Evolutionary conservation across 2,797 vertebrate genomes (phyloP).

Genomic region (Acanthurus lineatus): DNA sequence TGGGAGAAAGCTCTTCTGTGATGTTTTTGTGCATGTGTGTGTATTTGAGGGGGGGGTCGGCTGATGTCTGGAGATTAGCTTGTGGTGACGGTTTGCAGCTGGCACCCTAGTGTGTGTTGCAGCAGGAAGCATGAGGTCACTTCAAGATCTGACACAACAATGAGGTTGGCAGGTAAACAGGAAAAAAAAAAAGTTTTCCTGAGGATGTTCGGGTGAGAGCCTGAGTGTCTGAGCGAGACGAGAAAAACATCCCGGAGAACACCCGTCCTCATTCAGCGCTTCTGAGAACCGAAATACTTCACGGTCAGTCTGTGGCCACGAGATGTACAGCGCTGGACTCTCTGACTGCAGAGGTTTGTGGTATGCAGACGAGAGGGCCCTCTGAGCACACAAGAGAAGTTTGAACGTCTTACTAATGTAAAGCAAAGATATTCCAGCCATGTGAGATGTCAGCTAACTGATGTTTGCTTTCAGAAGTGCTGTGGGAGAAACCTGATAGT

Average conservation of each 20-base stretch:
- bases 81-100: slow-evolving; percentile 11
- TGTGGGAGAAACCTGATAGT: background rate
- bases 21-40: background rate
- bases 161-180: slow-evolving; percentile 51
- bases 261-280: slow-evolving; percentile 67
- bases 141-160: slow-evolving; percentile 39
- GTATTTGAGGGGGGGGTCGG: background rate
- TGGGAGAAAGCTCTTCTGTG: background rate
- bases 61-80: slow-evolving; percentile 6
- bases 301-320: slow-evolving; percentile 21
- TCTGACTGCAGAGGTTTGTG: slow-evolving; percentile 20
- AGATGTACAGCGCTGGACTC: slow-evolving; percentile 24
- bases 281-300: slow-evolving; percentile 70
- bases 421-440: slow-evolving; percentile 61
- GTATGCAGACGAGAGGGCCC: slow-evolving; percentile 44
- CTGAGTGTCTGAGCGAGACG: slow-evolving; percentile 33
- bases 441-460: slow-evolving; percentile 39
- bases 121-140: slow-evolving; percentile 26
- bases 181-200: slow-evolving; percentile 59
- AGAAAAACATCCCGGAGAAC: slow-evolving; percentile 55
- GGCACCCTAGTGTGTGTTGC: background rate
- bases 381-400: slow-evolving; percentile 55
- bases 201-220: slow-evolving; percentile 27
- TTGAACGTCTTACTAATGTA: slow-evolving; percentile 55
- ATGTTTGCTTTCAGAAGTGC: slow-evolving; percentile 38